Evolutionary conservation across 2,888 invertebrate species (phyloP).

Genomic region (Lydus trimaculatus): DNA sequence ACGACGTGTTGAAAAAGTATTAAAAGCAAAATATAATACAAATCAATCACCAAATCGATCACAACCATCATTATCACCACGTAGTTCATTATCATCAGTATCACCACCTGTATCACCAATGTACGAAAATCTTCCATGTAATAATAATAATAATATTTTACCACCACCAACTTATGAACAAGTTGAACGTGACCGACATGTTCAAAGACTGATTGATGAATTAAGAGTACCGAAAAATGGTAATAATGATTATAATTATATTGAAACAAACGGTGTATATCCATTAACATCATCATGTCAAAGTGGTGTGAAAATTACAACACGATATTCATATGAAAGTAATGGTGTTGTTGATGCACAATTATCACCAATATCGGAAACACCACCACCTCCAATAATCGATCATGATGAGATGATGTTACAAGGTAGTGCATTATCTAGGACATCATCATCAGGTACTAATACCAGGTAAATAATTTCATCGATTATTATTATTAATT

Average conservation of each 20-base stretch:
- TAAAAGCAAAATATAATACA: constrained; percentile 58
- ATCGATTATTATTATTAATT: background rate
- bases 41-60: constrained; percentile 77
- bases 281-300: background rate
- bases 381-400: constrained; percentile 70
- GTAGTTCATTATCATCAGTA: constrained; percentile 86
- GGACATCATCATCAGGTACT: constrained; percentile 67
- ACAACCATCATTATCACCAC: constrained; percentile 83
- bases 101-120: constrained; percentile 85
- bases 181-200: constrained; percentile 70
- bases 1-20: constrained; percentile 74
- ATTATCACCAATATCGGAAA: constrained; percentile 86
- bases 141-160: constrained; percentile 56
- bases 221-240: constrained; percentile 44
- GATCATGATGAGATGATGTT: constrained; percentile 57
- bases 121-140: constrained; percentile 64
- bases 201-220: constrained; percentile 46
- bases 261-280: constrained; percentile 15
- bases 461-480: constrained; percentile 72
- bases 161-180: constrained; percentile 73
- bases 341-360: constrained; percentile 66
- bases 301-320: constrained; percentile 19
- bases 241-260: constrained; percentile 1
- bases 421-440: constrained; percentile 55
- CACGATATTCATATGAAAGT: constrained; percentile 58